These are phyloP conservation scores for Fragum whitleyi DNA, from an alignment of 2,888 invertebrate genomes.

Conservation along the genomic window DNA sequence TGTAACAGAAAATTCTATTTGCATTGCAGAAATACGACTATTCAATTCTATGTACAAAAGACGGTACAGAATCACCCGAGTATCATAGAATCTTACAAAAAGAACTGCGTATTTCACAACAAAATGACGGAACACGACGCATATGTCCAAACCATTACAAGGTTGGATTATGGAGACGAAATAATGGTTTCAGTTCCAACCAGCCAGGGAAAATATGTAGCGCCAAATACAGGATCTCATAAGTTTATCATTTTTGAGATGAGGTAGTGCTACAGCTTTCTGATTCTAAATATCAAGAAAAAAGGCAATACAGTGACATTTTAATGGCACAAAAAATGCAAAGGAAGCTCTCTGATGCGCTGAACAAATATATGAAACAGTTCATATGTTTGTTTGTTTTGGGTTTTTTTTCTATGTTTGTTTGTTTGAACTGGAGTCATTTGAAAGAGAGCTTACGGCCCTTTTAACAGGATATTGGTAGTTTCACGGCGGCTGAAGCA, in stretches of 20 bases:
- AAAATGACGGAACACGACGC: slow-evolving; percentile 2
- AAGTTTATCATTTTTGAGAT: slow-evolving; percentile 3
- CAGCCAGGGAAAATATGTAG: neutral
- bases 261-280: no score
- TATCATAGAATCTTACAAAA: neutral
- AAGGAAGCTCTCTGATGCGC: no score
- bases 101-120: neutral
- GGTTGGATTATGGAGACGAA: neutral
- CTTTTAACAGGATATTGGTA: no score
- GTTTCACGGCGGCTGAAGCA: no score
- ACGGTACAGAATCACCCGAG: neutral
- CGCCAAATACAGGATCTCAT: neutral
- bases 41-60: neutral
- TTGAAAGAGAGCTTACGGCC: no score
- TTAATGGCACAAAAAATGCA: no score
- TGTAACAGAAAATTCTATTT: neutral
- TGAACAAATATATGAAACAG: no score
- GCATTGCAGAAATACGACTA: neutral
- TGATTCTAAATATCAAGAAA: no score
- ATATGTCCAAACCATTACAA: neutral
- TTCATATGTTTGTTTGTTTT: no score
- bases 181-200: neutral
- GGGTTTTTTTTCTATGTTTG: no score
- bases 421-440: no score
- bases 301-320: no score